Conservation (phyloP, 2,888 invertebrate genomes). For the Oscheius sp. region DNA sequence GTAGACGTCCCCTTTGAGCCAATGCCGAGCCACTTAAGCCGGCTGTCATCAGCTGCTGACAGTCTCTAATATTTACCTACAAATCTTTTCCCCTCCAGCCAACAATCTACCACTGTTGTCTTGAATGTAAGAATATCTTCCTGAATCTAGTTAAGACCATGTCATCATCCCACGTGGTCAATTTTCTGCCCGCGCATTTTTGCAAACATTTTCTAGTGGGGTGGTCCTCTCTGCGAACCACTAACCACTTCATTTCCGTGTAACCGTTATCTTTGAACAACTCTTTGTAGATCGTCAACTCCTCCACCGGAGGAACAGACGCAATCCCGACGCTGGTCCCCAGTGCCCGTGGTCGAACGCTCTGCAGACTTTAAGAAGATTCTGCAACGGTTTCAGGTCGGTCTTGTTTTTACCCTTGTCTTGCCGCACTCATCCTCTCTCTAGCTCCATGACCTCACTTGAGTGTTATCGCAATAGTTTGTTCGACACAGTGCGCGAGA, state of each 20-base stretch:
- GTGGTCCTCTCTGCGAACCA: slow-evolving; percentile 26
- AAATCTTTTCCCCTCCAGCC: slow-evolving; percentile 14
- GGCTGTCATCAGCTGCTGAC: slow-evolving; percentile 34
- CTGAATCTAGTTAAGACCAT: not conserved
- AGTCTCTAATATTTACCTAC: slow-evolving; percentile 32
- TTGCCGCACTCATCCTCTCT: not conserved
- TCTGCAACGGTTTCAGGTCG: slow-evolving; percentile 62
- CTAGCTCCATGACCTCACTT: slow-evolving; percentile 13
- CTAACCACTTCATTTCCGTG: slow-evolving; percentile 17
- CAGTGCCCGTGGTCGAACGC: slow-evolving; percentile 38
- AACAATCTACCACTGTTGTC: not conserved
- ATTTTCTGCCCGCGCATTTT: slow-evolving; percentile 27
- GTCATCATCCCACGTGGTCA: slow-evolving; percentile 23
- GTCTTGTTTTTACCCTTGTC: slow-evolving; percentile 22
- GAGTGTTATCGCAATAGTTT: slow-evolving; percentile 37
- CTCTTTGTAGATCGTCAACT: slow-evolving; percentile 24
- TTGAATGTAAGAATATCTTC: not conserved
- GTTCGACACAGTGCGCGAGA: slow-evolving; percentile 22
- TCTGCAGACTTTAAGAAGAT: slow-evolving; percentile 61
- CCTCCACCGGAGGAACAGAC: slow-evolving; percentile 34
- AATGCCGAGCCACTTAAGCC: slow-evolving; percentile 32
- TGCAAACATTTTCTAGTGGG: slow-evolving; percentile 31
- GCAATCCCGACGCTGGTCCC: slow-evolving; percentile 28
- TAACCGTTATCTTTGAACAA: slow-evolving; percentile 13
- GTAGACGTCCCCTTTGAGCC: slow-evolving; percentile 10